These are phyloP conservation scores for Asarcornis scutulata DNA, from an alignment of 2,113 vertebrate genomes.

Conservation along the genomic window DNA sequence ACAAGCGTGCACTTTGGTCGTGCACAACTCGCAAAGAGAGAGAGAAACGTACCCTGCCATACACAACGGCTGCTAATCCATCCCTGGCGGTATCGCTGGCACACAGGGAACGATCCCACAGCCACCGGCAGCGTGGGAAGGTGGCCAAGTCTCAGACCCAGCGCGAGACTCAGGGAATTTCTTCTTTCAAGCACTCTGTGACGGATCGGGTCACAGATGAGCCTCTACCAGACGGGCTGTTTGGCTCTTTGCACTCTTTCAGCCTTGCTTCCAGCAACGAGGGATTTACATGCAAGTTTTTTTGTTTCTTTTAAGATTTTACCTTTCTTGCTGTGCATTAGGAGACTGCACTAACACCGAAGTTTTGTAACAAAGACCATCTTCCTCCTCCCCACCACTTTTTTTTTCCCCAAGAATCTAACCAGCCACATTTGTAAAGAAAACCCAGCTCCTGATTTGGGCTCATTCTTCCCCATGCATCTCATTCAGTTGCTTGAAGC, in stretches of 20 bases:
- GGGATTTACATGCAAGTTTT: background rate
- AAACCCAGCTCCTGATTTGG: background rate
- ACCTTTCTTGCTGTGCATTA: background rate
- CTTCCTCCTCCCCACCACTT: background rate
- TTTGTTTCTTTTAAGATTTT: no score
- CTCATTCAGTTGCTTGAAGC: background rate
- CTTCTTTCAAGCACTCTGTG: background rate
- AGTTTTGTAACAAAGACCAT: background rate
- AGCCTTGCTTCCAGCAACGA: background rate
- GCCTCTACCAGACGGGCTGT: background rate
- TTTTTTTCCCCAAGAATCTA: background rate
- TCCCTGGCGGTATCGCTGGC: background rate
- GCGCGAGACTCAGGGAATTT: fast-evolving
- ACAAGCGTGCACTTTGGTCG: background rate
- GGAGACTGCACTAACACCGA: background rate
- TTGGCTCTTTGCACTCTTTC: background rate
- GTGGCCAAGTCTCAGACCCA: fast-evolving
- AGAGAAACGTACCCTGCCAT: background rate
- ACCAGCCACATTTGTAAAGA: background rate
- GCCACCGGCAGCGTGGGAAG: background rate
- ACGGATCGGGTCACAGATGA: background rate
- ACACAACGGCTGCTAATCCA: background rate
- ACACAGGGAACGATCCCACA: background rate
- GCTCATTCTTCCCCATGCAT: background rate
- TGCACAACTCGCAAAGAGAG: background rate